These are phyloP conservation scores for Drosophila murphyi DNA, from an alignment of 1,140 invertebrate species.

Conservation along the genomic window DNA sequence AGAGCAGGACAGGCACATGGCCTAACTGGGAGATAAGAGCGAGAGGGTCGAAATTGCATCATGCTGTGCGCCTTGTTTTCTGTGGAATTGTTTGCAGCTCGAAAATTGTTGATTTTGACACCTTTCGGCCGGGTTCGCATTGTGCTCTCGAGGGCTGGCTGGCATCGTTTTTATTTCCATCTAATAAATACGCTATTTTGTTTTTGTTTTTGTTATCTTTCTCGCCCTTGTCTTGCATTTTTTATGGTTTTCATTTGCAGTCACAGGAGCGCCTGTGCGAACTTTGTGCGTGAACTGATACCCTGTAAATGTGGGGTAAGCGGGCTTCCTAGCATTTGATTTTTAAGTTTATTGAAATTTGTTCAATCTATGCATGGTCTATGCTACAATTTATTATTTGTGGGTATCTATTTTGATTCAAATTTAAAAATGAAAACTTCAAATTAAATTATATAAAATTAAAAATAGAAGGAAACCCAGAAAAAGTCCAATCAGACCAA, in stretches of 20 bases:
- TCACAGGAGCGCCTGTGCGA: slow-evolving; percentile 46
- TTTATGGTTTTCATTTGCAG: slow-evolving; percentile 70
- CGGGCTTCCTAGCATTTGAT: background rate
- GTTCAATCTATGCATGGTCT: background rate
- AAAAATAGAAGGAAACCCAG: too few relatives aligned
- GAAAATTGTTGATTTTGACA: slow-evolving; percentile 82
- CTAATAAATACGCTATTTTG: slow-evolving; percentile 68
- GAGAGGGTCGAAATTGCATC: slow-evolving; percentile 69
- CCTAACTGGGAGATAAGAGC: background rate
- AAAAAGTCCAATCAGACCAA: too few relatives aligned
- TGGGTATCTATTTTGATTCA: too few relatives aligned
- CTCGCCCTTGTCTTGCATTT: slow-evolving; percentile 59
- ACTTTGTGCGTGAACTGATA: slow-evolving; percentile 33
- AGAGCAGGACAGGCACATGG: background rate
- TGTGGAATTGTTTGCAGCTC: slow-evolving; percentile 73
- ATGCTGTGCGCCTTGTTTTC: slow-evolving; percentile 73
- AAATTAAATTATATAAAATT: too few relatives aligned
- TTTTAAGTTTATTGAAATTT: background rate
- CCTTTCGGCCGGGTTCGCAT: slow-evolving; percentile 58
- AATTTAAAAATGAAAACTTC: too few relatives aligned
- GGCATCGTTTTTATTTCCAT: slow-evolving; percentile 65
- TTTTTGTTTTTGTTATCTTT: slow-evolving; percentile 29
- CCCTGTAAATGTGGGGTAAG: slow-evolving; percentile 6
- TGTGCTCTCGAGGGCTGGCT: slow-evolving; percentile 46
- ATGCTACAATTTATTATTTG: too few relatives aligned